Conservation (phyloP, 2,888 invertebrate species). For the Acanthacorydalis orientalis region DNA sequence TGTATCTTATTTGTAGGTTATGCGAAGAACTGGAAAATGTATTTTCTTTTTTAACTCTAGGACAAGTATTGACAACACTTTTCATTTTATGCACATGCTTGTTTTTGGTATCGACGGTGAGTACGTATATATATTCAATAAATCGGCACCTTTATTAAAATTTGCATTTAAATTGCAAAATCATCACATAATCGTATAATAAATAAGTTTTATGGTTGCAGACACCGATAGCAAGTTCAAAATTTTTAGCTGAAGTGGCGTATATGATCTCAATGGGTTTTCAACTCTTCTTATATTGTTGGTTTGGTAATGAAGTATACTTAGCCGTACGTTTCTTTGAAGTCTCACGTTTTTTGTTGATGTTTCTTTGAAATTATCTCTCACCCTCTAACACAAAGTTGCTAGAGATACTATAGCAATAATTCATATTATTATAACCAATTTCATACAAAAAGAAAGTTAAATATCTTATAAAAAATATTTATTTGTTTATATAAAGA, state of each 20-base stretch:
- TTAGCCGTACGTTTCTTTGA: conserved; percentile 13
- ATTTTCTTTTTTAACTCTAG: conserved; percentile 18
- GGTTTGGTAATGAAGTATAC: conserved; percentile 22
- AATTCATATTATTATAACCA: no score
- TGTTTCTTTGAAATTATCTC: no score
- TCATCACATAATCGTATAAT: no score
- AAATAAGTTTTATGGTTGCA: background rate
- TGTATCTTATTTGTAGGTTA: conserved; percentile 13
- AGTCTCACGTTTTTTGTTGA: no score
- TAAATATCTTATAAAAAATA: no score
- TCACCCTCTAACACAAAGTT: no score
- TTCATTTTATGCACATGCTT: conserved; percentile 22
- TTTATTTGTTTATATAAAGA: no score
- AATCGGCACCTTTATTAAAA: no score
- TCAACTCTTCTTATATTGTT: conserved; percentile 18
- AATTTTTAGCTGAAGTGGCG: conserved; percentile 19
- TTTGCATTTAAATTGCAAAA: no score
- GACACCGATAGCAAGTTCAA: conserved; percentile 18
- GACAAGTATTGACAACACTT: conserved; percentile 19
- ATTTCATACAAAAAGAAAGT: no score
- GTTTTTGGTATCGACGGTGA: conserved; percentile 21
- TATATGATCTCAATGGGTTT: conserved; percentile 21
- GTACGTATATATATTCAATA: conserved; percentile 2
- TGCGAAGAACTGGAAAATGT: conserved; percentile 18
- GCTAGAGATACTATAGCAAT: no score